phyloP scores from a whole-genome alignment of 1,140 invertebrate species.

The Bactericera cockerelli region DNA sequence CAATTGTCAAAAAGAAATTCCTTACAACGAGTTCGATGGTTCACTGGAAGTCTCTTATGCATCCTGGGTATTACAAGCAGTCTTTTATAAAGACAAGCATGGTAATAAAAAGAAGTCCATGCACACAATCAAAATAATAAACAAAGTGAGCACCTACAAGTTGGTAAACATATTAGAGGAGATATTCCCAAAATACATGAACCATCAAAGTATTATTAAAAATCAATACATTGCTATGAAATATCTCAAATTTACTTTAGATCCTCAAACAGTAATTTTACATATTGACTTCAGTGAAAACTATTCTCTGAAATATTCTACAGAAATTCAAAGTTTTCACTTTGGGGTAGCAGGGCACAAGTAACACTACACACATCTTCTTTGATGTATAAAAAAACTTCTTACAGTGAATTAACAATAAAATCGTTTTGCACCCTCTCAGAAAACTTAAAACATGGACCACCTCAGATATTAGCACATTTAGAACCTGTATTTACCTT shows the following conservation, averaged over 20 bases:
- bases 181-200: constrained; percentile 15
- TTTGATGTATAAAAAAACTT: constrained; percentile 20
- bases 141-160: too few species aligned
- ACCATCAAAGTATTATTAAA: constrained; percentile 23
- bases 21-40: too few species aligned
- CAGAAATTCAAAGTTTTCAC: constrained; percentile 26
- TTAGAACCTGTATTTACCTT: not conserved
- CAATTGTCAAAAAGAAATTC: too few species aligned
- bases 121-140: too few species aligned
- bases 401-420: constrained; percentile 11
- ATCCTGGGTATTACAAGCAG: too few species aligned
- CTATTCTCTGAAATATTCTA: constrained; percentile 24
- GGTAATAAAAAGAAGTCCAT: too few species aligned
- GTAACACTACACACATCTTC: constrained; percentile 27
- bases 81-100: too few species aligned
- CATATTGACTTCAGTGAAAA: too few species aligned
- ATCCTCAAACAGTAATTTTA: constrained; percentile 23
- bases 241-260: constrained; percentile 24
- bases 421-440: constrained; percentile 28
- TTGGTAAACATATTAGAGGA: constrained; percentile 15
- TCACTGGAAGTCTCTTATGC: too few species aligned
- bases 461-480: constrained; percentile 25
- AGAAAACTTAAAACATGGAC: constrained; percentile 26
- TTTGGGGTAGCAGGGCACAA: constrained; percentile 26
- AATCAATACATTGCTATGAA: constrained; percentile 23